Evolutionary conservation across 2,113 vertebrate species (phyloP), one percentile per base, ranked within the genome.

Genomic region (Microcebus griseorufus): DNA sequence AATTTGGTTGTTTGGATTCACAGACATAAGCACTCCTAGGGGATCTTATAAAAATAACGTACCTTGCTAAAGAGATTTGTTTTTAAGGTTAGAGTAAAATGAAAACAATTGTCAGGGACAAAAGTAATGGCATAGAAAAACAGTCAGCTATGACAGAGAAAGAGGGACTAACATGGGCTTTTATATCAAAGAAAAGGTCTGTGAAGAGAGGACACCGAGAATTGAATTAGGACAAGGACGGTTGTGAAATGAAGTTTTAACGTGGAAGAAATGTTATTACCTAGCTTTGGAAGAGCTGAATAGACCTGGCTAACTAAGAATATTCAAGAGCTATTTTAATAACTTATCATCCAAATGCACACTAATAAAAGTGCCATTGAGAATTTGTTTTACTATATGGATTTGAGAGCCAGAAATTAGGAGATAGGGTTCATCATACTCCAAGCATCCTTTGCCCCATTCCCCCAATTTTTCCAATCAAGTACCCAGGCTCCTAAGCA

Each of bases 241-340:
- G 32, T 32, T 80, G 58, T 82, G 18, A 94, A 96, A 92, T 86
- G 83, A 89, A 13, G 53, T 65, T 85, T 91, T 95, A 96, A 92
- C 73, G 45, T 53, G 27, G 27, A 93, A 72, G 48, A 90, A 92
- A 92, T 79, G 27, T 78, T 92, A 82, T 55, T 88, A 69, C 29
- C 25, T 42, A 17, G 34, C 23, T 91, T 70, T 85, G 65, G 37
- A 95, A 91, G 55, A 72, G 53, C 55, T 39, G 37, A 70, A 53
- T 60, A n/a, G 37, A 89, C 88, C 58, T 93, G 55, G 9, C 17
- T 95, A 91, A 85, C 72, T 72, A 48, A 95, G 90, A 95, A 51
- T n/a, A 81, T 45, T 94, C 39, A 81, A 80, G 39, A 88, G 60
- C 32, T 81, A 65, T 81, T 94, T 95, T 85, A 96, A 91, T 95